Base-by-base conservation (phyloP, 2,888 invertebrate genomes). In the Ecdyonurus torrentis region DNA sequence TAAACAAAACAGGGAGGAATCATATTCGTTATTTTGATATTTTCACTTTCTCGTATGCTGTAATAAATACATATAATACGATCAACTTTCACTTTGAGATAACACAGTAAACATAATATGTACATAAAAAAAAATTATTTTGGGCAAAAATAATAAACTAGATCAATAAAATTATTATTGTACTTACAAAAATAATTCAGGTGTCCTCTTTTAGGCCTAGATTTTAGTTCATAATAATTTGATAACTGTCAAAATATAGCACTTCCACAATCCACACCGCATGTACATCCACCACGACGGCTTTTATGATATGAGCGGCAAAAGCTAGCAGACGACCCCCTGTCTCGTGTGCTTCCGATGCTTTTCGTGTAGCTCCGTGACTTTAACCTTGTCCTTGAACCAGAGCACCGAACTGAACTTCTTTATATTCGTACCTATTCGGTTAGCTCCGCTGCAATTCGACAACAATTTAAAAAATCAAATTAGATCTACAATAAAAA, bases 371-470 rank as follows among this genome's bases (percentile, higher is more conserved):
- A 22, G 7, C 7, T n/a, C 22, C 55, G 55, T 55, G 55, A 55
- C 55, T 55, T 55, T 55, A 55, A 55, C 55, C 55, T 55, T 55
- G 55, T 55, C 55, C 55, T 55, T 55, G 55, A 55, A 55, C 55
- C 19, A 55, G 55, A 55, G 55, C 55, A 55, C 19, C 55, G 55
- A 55, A 55, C 55, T 55, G 55, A 37, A 37, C 37, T 37, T 37
- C 37, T 37, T 37, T 10, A 10, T 37, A 37, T 37, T 37, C 37
- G 37, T 5, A 15, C 15, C 5, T 15, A 5, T 5, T 37, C 37
- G 37, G 37, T 37, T 37, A 37, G 5, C 5, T 37, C 37, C 37
- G 37, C 15, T 15, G 7, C 5, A 10, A 15, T 37, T 37, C 37
- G 37, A 15, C 37, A 10, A 37, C 37, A 37, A 10, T 37, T 37